Evolutionary conservation across 1,140 invertebrate species (phyloP).

Genomic region (Eriocheir sinensis): DNA sequence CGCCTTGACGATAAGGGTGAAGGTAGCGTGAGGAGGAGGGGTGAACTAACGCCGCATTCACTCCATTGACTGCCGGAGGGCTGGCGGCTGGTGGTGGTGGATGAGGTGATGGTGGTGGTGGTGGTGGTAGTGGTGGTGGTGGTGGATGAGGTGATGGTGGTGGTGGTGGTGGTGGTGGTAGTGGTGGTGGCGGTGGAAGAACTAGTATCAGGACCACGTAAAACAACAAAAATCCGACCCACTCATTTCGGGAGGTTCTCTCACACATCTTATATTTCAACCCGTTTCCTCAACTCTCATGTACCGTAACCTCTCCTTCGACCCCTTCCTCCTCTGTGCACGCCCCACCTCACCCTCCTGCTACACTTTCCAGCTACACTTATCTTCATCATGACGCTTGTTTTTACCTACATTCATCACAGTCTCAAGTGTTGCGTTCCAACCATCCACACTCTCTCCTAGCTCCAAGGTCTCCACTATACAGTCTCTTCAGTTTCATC

Average conservation of each 20-base stretch:
- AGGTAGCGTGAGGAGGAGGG: constrained; percentile 12
- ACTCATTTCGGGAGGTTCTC: constrained; percentile 47
- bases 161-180: background rate
- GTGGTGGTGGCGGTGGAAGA: background rate
- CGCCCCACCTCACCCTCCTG: background rate
- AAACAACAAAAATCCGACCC: constrained; percentile 37
- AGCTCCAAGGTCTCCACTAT: background rate
- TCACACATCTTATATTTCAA: constrained; percentile 55
- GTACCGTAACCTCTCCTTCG: background rate
- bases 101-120: background rate
- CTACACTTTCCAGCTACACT: background rate
- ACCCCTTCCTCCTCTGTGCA: background rate
- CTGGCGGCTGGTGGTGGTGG: too few relatives aligned
- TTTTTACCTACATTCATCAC: too few relatives aligned
- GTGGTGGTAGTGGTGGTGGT: background rate
- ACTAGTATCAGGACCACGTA: background rate
- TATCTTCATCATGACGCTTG: background rate
- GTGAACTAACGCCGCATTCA: constrained; percentile 30
- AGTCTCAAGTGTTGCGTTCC: too few relatives aligned
- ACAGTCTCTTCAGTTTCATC: background rate
- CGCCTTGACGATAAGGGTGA: constrained; percentile 48
- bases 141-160: background rate
- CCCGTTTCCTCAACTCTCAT: constrained; percentile 15
- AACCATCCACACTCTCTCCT: background rate
- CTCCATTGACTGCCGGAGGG: constrained; percentile 39